Conservation (phyloP, 92 coral and sea anemone genomes). For the Phenganax stokvisi region DNA sequence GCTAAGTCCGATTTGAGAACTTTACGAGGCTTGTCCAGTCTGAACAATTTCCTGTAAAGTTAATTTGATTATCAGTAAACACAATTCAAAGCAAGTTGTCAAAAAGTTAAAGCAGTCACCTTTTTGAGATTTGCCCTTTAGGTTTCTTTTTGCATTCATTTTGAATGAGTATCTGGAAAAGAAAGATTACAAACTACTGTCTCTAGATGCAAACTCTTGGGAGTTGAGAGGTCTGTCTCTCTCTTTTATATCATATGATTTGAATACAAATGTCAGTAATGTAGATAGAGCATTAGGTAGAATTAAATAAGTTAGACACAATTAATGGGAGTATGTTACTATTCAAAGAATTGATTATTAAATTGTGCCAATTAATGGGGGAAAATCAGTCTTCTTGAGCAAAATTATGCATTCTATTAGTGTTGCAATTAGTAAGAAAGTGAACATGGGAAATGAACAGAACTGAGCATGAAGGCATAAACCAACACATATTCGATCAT, state of each 20-base stretch:
- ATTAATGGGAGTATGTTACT: too few species aligned
- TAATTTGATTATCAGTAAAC: background rate
- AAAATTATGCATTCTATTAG: too few species aligned
- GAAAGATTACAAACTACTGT: background rate
- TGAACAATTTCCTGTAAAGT: slow-evolving; percentile 14
- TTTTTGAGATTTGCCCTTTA: slow-evolving; percentile 7
- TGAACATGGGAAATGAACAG: background rate
- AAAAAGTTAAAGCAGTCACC: background rate
- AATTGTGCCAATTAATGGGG: too few species aligned
- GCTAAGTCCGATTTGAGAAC: slow-evolving; percentile 5
- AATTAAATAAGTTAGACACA: too few species aligned
- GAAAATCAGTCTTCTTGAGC: too few species aligned
- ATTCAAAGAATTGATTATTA: too few species aligned
- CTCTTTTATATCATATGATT: too few species aligned
- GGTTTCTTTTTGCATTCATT: background rate
- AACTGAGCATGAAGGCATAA: background rate
- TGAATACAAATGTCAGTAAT: too few species aligned
- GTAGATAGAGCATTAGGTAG: too few species aligned
- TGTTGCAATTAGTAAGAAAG: background rate
- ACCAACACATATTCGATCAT: background rate
- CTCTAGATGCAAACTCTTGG: too few species aligned
- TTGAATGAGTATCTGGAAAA: slow-evolving; percentile 1
- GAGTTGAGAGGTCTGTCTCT: too few species aligned
- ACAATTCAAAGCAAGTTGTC: background rate
- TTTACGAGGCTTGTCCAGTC: slow-evolving; percentile 36